Base-by-base conservation (phyloP, 2,797 vertebrate genomes). In the Sebastes miniatus region DNA sequence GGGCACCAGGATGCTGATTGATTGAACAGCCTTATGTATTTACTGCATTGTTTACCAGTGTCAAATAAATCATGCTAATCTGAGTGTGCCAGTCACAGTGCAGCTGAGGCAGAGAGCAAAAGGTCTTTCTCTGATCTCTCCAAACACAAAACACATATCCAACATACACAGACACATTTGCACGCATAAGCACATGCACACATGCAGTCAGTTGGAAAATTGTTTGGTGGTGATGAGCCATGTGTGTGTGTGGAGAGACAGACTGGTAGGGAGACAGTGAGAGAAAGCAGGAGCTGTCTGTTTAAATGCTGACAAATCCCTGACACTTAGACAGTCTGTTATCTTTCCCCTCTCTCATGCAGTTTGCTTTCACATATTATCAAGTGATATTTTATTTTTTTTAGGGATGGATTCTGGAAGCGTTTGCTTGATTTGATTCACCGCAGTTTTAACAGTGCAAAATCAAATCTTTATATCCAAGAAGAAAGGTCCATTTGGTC, bases 61-160 rank as follows among this genome's bases (percentile, higher is more conserved):
- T 91, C 83, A 94, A 93, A 94, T 90, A 92, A 90, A 77, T 88
- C 81, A 88, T 81, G 77, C 73, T 91, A 93, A 94, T 94, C 89
- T 77, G 80, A 82, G 54, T 2, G 79, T 83, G 80, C 76, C 84
- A 79, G 78, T 93, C 90, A 89, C 72, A 68, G 39, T 62, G 59
- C 27, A 72, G 57, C 67, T 67, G 79, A 83, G 29, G 81, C 77
- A 64, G 24, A 39, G 58, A 79, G 74, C 54, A 79, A 67, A 78
- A 73, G 57, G 32, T 43, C 67, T 76, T 83, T 87, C 72, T 84
- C 59, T 78, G 67, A 92, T 87, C 88, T 87, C 88, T 69, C 64
- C 63, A 75, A 58, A 66, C 58, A 56, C 24, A 77, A 63, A 61
- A 78, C 69, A 76, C 73, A 81, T 18, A 65, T 50, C 59, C 78